Conservation (phyloP, 2,888 invertebrate species). For the Busseola fusca region DNA sequence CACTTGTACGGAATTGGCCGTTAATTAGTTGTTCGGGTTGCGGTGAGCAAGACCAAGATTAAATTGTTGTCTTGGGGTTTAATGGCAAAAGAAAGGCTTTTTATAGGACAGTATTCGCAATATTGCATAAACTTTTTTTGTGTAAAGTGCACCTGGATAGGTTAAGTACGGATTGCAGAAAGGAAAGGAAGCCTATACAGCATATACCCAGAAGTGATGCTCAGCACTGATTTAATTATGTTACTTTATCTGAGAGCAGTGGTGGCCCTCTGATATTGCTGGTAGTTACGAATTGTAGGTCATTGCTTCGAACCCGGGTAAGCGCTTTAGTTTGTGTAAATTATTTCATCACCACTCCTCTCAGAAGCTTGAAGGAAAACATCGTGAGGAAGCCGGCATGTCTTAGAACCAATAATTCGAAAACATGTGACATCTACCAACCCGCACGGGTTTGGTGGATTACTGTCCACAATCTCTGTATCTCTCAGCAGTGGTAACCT, state of each 20-base stretch:
- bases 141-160: background rate
- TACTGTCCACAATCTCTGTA: background rate
- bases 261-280: background rate
- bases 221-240: background rate
- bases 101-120: background rate
- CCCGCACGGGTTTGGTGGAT: background rate
- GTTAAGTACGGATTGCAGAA: background rate
- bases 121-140: background rate
- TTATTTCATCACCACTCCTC: too few relatives aligned
- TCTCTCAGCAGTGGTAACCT: background rate
- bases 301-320: background rate
- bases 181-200: background rate
- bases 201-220: background rate
- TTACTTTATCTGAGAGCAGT: background rate
- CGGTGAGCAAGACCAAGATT: slow-evolving; percentile 14
- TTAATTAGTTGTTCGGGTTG: slow-evolving; percentile 50
- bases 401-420: background rate
- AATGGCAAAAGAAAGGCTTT: background rate
- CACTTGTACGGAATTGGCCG: slow-evolving; percentile 53
- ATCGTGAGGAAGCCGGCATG: too few relatives aligned
- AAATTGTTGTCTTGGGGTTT: slow-evolving; percentile 23
- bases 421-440: background rate
- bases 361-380: too few relatives aligned
- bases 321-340: background rate
- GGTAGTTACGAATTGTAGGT: background rate